A percentile compares a stretch with the other conserved stretches of the same genome.
Evolutionary conservation across 2,113 vertebrate genomes (phyloP).

Genomic region (Scolopax mira): DNA sequence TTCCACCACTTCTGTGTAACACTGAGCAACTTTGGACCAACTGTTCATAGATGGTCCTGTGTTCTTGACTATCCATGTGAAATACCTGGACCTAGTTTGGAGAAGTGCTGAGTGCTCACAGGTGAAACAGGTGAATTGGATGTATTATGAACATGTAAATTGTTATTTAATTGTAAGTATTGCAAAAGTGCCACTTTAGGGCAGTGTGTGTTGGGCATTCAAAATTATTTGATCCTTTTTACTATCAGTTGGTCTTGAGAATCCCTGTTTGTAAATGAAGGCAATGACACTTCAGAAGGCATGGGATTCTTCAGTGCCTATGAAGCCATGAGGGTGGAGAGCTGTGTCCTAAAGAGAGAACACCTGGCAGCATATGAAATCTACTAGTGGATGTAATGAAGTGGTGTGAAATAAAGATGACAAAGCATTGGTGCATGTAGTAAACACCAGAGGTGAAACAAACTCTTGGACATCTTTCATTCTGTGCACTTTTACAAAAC

Average conservation of each 20-base stretch:
- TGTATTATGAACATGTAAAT: not conserved
- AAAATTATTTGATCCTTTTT: not conserved
- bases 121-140: not conserved
- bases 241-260: not conserved
- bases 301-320: not conserved
- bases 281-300: not conserved
- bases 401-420: not conserved
- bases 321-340: not conserved
- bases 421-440: fast-evolving
- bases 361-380: not conserved
- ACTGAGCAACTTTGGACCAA: not conserved
- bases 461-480: not conserved
- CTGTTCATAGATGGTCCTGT: not conserved
- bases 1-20: not conserved
- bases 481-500: not conserved
- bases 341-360: not conserved
- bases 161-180: not conserved
- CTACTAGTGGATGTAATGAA: not conserved
- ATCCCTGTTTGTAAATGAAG: not conserved
- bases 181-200: fast-evolving
- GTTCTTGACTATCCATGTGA: not conserved
- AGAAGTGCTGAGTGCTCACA: not conserved
- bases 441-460: not conserved
- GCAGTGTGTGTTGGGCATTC: fast-evolving
- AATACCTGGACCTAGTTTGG: not conserved